Base-by-base conservation (phyloP, 2,888 invertebrate species). In the Tachina lurida region DNA sequence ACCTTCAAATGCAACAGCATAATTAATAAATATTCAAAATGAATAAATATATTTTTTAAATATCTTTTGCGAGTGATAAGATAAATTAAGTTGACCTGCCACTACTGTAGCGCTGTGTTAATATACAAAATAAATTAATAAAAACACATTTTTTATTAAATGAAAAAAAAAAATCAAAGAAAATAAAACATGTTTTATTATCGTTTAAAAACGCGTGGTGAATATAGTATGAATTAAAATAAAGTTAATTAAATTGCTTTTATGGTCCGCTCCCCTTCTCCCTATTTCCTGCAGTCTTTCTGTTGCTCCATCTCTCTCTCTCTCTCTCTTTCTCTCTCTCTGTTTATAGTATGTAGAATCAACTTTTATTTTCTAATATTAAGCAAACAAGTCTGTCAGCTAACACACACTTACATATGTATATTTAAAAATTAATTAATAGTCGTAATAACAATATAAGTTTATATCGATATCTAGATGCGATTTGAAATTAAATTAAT, bases 171-270 rank as follows among this genome's bases (percentile, higher is more conserved):
- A 68, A 75, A 47, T 63, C 15, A 75, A 75, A 52, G 10, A 52
- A 83, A 79, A 75, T 63, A 31, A 70, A 84, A 84, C 84, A 75
- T 75, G 84, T 84, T 84, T 84, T 79, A 75, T 70, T 68, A 82
- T 65, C 52, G 78, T 79, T 62, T 75, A 75, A 81, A 77, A 70
- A 85, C 78, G 78, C 85, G 65, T 82, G 70, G 74, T 81, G 81
- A 85, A 85, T 78, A 78, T 75, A 60, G 47, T 17, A 68, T 43
- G 4, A 17, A 31, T 31, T 49, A 67, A 82, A 85, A 78, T 54
- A 74, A 31, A 74, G 74, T 81, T 65, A 56, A 71, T 68, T 74
- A 58, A 54, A 68, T 70, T 75, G 19, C 41, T 68, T 17, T 41
- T 68, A 67, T 49, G 65, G 2, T 31, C 31, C 31, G n/a, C n/a